Percentiles rank a stretch among this genome's conserved stretches.
These are phyloP conservation scores for Crypturellus tataupa DNA, from an alignment of 2,797 vertebrate species.

Conservation along the genomic window DNA sequence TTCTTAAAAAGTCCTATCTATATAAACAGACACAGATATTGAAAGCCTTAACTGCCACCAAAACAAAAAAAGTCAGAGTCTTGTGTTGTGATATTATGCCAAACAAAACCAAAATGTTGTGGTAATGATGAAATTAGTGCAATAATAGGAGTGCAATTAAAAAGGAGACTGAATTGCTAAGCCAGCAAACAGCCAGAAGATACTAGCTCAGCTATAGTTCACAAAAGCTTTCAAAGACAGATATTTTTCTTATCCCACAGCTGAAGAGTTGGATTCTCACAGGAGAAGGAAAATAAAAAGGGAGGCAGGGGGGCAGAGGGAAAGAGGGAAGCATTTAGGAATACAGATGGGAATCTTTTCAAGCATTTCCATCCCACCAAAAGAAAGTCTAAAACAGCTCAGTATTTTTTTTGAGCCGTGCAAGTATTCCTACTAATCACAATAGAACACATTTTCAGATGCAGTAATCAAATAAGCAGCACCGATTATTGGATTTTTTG, in stretches of 20 bases:
- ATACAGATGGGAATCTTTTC: neutral
- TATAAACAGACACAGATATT: neutral
- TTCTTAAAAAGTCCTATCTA: neutral
- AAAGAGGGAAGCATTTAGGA: neutral
- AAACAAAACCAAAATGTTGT: neutral
- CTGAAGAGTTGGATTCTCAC: neutral
- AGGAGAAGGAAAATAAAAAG: neutral
- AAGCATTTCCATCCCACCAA: neutral
- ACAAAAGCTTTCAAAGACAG: neutral
- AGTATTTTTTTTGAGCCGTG: neutral
- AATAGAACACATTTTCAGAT: neutral
- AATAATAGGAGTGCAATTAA: too few relatives aligned
- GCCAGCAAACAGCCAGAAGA: neutral
- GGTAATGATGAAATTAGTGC: neutral
- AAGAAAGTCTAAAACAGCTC: neutral
- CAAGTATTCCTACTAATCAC: neutral
- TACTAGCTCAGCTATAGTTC: neutral
- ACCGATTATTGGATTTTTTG: neutral
- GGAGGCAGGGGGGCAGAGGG: neutral
- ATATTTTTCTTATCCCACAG: neutral
- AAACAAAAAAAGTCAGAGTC: neutral
- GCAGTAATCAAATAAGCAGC: neutral
- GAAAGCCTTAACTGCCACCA: neutral
- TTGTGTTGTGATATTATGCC: neutral
- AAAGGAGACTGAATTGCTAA: neutral